Base-by-base conservation (phyloP, 1,140 invertebrate genomes). In the Drosophila kepulauana region DNA sequence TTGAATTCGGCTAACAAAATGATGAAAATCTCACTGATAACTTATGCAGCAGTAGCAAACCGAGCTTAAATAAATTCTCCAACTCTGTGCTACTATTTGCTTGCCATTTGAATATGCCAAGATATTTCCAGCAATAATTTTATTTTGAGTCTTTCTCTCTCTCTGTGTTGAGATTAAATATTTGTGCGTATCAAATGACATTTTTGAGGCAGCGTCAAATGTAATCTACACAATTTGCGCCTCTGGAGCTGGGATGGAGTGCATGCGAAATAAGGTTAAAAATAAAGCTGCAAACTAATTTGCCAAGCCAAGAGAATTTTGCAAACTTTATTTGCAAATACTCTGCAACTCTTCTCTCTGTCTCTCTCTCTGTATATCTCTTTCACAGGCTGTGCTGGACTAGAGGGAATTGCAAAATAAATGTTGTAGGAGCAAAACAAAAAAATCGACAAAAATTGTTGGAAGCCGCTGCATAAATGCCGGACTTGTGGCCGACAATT, bases 1-100 rank as follows among this genome's bases (percentile, higher is more conserved):
- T 88, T 88, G 84, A 88, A 88, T 80, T 88, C 85, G 74, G 63
- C 76, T 75, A 88, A 88, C 84, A 88, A 81, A 89, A 89, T 88
- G 81, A 88, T 89, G 80, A 84, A 84, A 88, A 89, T 89, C 81
- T 63, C 43, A 48, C 54, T 79, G 71, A 88, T 88, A 75, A 88
- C 78, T 88, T 88, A 88, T 88, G 85, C 84, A 89, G 61, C 52
- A 25, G 13, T 16, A 51, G 16, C 10, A 20, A 25, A 45, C 11
- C 8, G 15, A 45, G 35, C 56, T 62, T 59, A 51, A 56, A 48
- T 51, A 28, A 79, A 82, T 67, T 76, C 75, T 82, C 81, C 75
- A 79, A 66, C 66, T 78, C 6, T 35, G 35, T 25, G 20, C 3
- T 25, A 25, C 10, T 65, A 66, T 82, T 82, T 82, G 80, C 82